Conservation (phyloP, 2,113 vertebrate genomes). For the Protobothrops flavoviridis region DNA sequence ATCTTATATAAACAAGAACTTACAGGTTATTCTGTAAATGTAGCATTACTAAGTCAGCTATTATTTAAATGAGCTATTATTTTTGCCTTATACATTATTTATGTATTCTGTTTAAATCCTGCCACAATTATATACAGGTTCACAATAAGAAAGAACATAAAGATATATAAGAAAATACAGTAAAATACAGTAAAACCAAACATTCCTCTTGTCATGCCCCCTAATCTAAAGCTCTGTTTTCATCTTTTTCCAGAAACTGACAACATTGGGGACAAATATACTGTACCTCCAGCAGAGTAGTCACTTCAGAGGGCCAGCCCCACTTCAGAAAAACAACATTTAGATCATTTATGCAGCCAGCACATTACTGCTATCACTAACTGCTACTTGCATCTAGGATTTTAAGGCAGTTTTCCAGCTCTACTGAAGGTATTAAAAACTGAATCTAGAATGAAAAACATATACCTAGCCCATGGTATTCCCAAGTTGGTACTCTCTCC, state of each 20-base stretch:
- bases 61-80: neutral
- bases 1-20: neutral
- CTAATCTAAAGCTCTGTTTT: neutral
- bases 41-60: neutral
- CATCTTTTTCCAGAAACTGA: neutral
- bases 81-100: neutral
- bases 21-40: neutral
- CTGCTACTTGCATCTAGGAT: neutral
- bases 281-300: neutral
- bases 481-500: neutral
- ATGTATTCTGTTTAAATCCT: neutral
- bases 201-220: neutral
- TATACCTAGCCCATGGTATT: neutral
- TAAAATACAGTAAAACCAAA: neutral
- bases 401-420: neutral
- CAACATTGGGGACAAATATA: neutral
- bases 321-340: neutral
- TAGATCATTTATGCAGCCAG: neutral
- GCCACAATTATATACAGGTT: neutral
- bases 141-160: neutral
- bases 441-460: neutral
- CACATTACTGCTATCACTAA: neutral
- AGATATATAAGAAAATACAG: neutral
- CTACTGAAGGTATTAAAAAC: neutral
- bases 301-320: neutral